phyloP scores from a whole-genome alignment of 2,888 invertebrate species.

The Formica aserva region DNA sequence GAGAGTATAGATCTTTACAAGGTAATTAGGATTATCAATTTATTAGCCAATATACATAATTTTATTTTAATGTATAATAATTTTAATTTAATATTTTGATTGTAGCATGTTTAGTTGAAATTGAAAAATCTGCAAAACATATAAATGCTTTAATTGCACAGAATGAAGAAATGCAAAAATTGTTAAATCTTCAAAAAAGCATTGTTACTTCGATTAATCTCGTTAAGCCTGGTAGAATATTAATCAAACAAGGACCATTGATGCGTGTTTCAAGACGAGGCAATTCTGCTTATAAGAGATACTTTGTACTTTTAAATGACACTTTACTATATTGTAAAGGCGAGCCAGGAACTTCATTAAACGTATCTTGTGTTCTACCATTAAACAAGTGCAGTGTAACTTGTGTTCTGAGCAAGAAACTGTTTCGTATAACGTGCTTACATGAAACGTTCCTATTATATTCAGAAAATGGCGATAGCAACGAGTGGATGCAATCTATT shows the following conservation, averaged over 20 bases:
- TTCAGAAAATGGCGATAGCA: slow-evolving; percentile 87
- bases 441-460: slow-evolving; percentile 88
- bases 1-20: slow-evolving; percentile 87
- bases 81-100: slow-evolving; percentile 39
- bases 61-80: background rate
- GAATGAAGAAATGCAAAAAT: slow-evolving; percentile 90
- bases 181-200: slow-evolving; percentile 90
- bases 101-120: slow-evolving; percentile 89
- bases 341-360: slow-evolving; percentile 88
- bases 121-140: slow-evolving; percentile 90
- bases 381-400: slow-evolving; percentile 90
- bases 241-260: slow-evolving; percentile 90
- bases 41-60: background rate
- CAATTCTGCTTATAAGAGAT: slow-evolving; percentile 85
- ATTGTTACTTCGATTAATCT: slow-evolving; percentile 89
- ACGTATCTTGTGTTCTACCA: slow-evolving; percentile 90
- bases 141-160: slow-evolving; percentile 91
- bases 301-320: slow-evolving; percentile 91
- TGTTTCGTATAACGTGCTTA: slow-evolving; percentile 88
- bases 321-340: slow-evolving; percentile 91
- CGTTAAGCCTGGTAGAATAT: slow-evolving; percentile 89
- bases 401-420: slow-evolving; percentile 87
- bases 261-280: slow-evolving; percentile 87
- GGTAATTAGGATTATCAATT: slow-evolving; percentile 81
- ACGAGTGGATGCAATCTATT: slow-evolving; percentile 88